Base-by-base conservation (phyloP, 2,113 vertebrate genomes). In the Mormoops blainvillei region DNA sequence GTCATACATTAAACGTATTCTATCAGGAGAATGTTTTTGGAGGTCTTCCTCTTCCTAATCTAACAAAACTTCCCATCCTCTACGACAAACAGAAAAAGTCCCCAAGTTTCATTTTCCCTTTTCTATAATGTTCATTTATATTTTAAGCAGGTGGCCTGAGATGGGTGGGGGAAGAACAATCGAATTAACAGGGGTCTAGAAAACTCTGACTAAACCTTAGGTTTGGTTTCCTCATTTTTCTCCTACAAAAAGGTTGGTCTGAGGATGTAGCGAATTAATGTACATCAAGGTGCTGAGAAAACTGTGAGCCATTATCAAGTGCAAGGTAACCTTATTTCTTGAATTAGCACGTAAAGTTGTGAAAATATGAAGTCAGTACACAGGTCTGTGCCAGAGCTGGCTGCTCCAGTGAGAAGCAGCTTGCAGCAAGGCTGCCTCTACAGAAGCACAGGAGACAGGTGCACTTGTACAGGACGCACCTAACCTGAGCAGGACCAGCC, bases 261-360 rank as follows among this genome's bases (percentile, higher is more conserved):
- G 9, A 87, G 22, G 67, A 94, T 26, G 68, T 84, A 87, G 24
- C 24, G 61, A 88, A 92, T 85, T 71, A 65, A 91, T 28, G 22
- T 20, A 86, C n/a, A 5, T 38, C 45, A 92, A 92, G 70, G 63
- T 76, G 83, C 63, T 83, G 68, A 88, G 83, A 94, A 89, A 95
- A 95, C 54, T 41, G 63, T 65, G 65, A 96, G 48, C 58, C 67
- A 89, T 56, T 89, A 89, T 68, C 82, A 92, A 90, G 67, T 38
- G 50, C 45, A 78, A 82, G 73, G 28, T 85, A 86, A 41, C 93
- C 70, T 50, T 94, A 71, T 11, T 87, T 89, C 76, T 77, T 54
- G 8, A 77, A 92, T 45, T 48, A 45, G 15, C 28, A 86, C 2
- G 4, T 13, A 52, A 24, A 26, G 13, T 22, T 93, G 76, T 76